These are phyloP conservation scores for Phaedon cochleariae DNA, from an alignment of 2,888 invertebrate genomes.

Conservation along the genomic window DNA sequence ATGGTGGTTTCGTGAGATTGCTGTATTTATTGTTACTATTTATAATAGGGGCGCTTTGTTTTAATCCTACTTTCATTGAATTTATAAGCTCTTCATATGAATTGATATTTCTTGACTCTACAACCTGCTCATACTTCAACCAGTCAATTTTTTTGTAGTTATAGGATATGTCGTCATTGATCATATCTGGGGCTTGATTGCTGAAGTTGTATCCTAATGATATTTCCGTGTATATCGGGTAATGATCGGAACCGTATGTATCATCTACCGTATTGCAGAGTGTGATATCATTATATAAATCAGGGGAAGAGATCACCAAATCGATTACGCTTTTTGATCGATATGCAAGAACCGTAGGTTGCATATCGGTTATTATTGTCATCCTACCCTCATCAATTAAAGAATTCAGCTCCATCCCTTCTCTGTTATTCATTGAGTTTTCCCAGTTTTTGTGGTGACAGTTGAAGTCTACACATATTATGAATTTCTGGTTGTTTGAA, in stretches of 20 bases:
- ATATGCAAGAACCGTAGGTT: background rate
- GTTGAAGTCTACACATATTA: background rate
- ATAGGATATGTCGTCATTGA: background rate
- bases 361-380: background rate
- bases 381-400: background rate
- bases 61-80: background rate
- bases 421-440: conserved; percentile 2
- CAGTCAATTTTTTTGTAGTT: background rate
- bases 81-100: background rate
- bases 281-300: background rate
- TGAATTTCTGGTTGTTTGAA: background rate
- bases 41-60: background rate
- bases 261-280: background rate
- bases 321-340: background rate
- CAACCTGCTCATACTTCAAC: background rate
- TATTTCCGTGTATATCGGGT: background rate
- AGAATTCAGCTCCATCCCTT: background rate
- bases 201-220: background rate
- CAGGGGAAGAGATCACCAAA: background rate
- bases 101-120: background rate
- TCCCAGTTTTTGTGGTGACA: conserved; percentile 6
- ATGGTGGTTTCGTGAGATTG: background rate
- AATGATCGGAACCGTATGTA: background rate
- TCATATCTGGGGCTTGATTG: background rate
- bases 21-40: background rate